phyloP scores from a whole-genome alignment of 1,140 invertebrate genomes.

The Mesaphorura yosii region DNA sequence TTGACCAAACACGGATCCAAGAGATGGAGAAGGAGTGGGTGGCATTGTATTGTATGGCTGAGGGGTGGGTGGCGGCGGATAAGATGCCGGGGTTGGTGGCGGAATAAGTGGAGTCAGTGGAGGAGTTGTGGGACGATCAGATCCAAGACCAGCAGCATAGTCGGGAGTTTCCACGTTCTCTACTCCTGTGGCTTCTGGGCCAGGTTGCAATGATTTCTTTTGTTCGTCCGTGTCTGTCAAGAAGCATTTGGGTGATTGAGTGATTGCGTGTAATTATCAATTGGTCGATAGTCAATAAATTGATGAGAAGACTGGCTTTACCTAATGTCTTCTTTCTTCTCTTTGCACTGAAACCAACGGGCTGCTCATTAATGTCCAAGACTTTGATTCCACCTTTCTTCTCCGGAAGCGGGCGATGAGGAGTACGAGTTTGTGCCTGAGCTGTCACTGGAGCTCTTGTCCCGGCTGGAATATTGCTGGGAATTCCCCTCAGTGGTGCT shows the following conservation, averaged over 20 bases:
- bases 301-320: no score
- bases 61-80: conserved; percentile 33
- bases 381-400: conserved; percentile 83
- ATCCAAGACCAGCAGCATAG: conserved; percentile 60
- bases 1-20: no score
- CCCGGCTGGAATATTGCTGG: conserved; percentile 57
- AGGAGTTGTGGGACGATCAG: conserved; percentile 31
- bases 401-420: conserved; percentile 41
- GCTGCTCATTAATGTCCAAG: conserved; percentile 85
- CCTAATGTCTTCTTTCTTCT: conserved; percentile 53
- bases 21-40: no score
- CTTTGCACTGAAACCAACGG: conserved; percentile 50
- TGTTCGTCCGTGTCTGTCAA: conserved; percentile 37
- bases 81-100: conserved; percentile 27
- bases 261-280: background rate
- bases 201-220: no score
- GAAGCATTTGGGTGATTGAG: background rate
- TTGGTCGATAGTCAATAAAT: no score
- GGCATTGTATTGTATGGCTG: conserved; percentile 40
- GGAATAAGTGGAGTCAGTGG: conserved; percentile 31
- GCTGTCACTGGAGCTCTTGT: conserved; percentile 32
- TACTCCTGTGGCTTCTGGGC: conserved; percentile 35
- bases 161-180: conserved; percentile 48
- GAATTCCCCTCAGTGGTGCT: conserved; percentile 83
- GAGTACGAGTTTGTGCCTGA: conserved; percentile 33